Evolutionary conservation across 2,888 invertebrate species (phyloP).

Genomic region (Eupithecia inturbata): DNA sequence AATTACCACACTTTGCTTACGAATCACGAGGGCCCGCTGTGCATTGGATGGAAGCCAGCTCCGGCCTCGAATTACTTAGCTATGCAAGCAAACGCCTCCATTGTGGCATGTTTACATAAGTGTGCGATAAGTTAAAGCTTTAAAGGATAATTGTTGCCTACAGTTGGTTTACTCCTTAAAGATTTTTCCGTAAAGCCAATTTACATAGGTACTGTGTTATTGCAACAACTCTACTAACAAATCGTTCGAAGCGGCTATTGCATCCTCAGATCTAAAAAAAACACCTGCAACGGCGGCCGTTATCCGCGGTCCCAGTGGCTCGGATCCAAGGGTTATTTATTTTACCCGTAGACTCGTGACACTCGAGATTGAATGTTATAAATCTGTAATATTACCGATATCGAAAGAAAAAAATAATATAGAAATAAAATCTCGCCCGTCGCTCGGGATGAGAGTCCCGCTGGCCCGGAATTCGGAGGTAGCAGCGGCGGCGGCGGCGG

Average conservation of each 20-base stretch:
- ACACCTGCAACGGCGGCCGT: background rate
- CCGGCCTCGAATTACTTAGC: background rate
- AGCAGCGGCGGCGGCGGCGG: background rate
- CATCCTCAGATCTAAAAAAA: background rate
- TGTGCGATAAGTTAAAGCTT: background rate
- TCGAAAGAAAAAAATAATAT: background rate
- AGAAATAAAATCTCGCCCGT: background rate
- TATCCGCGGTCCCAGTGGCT: background rate
- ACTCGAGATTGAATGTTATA: background rate
- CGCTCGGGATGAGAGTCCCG: background rate
- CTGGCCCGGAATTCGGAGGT: background rate
- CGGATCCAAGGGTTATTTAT: background rate
- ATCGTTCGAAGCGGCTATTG: background rate
- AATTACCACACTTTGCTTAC: constrained; percentile 53
- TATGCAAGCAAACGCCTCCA: background rate
- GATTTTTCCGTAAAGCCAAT: background rate
- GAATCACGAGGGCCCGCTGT: constrained; percentile 34
- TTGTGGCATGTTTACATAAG: background rate
- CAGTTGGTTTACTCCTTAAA: background rate
- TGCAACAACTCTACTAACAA: background rate
- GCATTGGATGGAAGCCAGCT: constrained; percentile 12
- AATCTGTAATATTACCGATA: background rate
- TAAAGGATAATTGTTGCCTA: background rate
- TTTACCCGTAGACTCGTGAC: background rate
- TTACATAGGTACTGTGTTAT: background rate